A percentile compares a stretch with the other conserved stretches of the same genome.
Conservation (phyloP, 2,888 invertebrate species). For the Crematogaster levior region DNA sequence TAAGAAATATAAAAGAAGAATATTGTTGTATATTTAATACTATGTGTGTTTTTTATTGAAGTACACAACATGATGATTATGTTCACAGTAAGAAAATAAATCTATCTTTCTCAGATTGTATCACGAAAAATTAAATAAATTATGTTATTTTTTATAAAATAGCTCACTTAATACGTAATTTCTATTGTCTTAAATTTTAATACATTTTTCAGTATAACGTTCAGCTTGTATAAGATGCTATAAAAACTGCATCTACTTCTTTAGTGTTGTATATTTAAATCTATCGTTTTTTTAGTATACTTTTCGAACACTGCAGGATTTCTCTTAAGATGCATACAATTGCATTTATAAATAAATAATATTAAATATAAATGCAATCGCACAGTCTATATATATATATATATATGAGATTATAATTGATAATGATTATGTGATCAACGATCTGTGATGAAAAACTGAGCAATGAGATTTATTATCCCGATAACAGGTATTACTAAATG, state of each 20-base stretch:
- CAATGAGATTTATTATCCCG: conserved; percentile 91
- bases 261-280: conserved; percentile 5
- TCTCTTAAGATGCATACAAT: conserved; percentile 15
- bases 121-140: conserved; percentile 52
- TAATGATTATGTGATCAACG: conserved; percentile 60
- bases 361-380: neutral
- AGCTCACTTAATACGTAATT: neutral
- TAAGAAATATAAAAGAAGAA: neutral
- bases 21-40: conserved; percentile 40
- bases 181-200: neutral
- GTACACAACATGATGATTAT: conserved; percentile 25
- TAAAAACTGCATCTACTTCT: conserved; percentile 2
- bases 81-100: conserved; percentile 2
- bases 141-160: conserved; percentile 6
- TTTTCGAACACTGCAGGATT: conserved; percentile 8
- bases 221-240: conserved; percentile 16
- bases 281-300: neutral
- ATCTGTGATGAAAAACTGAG: conserved; percentile 91
- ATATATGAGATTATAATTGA: too few relatives aligned
- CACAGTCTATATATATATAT: neutral
- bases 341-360: neutral
- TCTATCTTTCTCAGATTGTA: neutral
- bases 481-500: conserved; percentile 90
- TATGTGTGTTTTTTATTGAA: conserved; percentile 30
- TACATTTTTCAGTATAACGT: neutral